Percentiles rank a stretch among this genome's conserved stretches.
These are phyloP conservation scores for Lamprologus tigripictilis DNA, from an alignment of 2,113 vertebrate species.

Conservation along the genomic window DNA sequence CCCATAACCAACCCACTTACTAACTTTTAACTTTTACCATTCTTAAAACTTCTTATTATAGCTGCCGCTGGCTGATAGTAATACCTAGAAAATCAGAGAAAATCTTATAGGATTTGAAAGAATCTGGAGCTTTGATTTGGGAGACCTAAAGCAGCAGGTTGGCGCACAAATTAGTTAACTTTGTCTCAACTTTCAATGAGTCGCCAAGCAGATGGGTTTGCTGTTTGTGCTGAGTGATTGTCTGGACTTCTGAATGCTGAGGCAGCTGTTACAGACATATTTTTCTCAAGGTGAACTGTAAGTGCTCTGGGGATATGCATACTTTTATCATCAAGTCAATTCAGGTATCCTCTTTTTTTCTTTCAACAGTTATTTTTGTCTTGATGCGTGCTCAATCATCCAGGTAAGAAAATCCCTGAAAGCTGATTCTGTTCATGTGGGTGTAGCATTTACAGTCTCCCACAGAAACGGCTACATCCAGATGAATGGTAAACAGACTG, in stretches of 20 bases:
- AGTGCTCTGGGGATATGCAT: background rate
- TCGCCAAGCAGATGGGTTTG: background rate
- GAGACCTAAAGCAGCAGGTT: background rate
- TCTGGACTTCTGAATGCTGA: background rate
- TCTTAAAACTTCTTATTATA: background rate
- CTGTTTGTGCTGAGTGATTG: background rate
- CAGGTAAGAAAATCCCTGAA: background rate
- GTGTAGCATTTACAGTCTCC: background rate
- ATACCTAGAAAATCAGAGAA: background rate
- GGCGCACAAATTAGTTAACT: background rate
- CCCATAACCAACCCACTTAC: background rate
- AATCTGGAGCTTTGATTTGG: background rate
- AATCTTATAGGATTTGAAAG: background rate
- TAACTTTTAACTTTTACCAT: background rate
- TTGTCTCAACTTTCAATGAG: background rate
- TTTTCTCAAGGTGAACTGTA: background rate
- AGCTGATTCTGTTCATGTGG: background rate
- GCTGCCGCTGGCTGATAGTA: background rate
- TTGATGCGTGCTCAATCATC: background rate
- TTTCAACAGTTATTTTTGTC: background rate
- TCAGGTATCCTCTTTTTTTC: background rate
- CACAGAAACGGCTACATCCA: accelerated
- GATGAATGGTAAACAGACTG: background rate
- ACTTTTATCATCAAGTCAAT: background rate
- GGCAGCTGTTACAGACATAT: background rate